Conservation (phyloP, 92 coral and sea anemone genomes). For the Heteractis magnifica region DNA sequence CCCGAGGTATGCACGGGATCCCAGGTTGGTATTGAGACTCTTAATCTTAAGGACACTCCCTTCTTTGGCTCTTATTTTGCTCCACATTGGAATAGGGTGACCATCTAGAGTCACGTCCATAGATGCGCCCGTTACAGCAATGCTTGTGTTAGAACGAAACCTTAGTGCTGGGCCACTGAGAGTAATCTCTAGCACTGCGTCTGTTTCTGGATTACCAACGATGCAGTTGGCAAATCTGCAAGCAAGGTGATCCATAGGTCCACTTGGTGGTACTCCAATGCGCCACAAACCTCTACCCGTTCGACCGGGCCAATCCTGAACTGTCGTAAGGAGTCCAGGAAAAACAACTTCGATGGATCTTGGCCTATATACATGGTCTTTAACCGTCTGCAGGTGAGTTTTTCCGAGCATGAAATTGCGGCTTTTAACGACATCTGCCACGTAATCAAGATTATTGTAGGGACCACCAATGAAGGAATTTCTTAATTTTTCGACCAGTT, state of each 20-base stretch:
- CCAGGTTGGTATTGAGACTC: conserved; percentile 33
- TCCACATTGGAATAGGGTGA: conserved; percentile 51
- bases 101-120: conserved; percentile 32
- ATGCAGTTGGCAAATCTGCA: conserved; percentile 57
- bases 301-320: conserved; percentile 68
- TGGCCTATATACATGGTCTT: conserved; percentile 7
- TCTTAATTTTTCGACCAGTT: conserved; percentile 18
- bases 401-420: conserved; percentile 35
- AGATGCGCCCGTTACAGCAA: conserved; percentile 59
- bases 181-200: conserved; percentile 59
- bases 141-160: conserved; percentile 36
- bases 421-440: conserved; percentile 37
- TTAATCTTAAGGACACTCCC: conserved; percentile 42
- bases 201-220: conserved; percentile 47
- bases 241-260: conserved; percentile 62
- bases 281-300: conserved; percentile 58
- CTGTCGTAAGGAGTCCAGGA: conserved; percentile 52
- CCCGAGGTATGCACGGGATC: conserved; percentile 52
- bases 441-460: conserved; percentile 47
- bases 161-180: conserved; percentile 50
- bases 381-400: conserved; percentile 22
- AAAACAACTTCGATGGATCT: conserved; percentile 40
- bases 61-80: neutral
- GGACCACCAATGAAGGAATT: conserved; percentile 49
- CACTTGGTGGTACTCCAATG: conserved; percentile 68